Evolutionary conservation across 2,797 vertebrate genomes (phyloP).

Genomic region (Tolypeutes matacus): DNA sequence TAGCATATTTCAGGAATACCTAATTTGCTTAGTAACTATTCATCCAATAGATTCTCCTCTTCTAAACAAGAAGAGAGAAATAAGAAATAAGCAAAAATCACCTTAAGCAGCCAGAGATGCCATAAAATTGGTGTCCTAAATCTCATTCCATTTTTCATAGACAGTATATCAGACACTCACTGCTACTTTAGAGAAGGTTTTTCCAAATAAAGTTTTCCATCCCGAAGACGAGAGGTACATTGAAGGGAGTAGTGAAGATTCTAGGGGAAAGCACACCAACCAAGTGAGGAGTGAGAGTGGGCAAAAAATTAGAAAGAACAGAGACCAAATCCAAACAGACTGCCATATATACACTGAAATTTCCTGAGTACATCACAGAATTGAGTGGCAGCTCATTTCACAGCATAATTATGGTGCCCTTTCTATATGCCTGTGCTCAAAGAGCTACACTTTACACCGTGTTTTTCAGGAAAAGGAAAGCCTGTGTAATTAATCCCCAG

Average conservation of each 20-base stretch:
- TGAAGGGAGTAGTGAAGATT: not conserved
- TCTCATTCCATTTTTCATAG: not conserved
- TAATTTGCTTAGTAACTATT: not conserved
- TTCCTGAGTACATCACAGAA: slow-evolving; percentile 6
- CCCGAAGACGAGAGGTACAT: not conserved
- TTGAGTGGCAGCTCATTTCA: slow-evolving; percentile 45
- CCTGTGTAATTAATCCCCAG: not conserved
- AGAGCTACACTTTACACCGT: not conserved
- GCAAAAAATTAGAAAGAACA: not conserved
- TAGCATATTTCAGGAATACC: not conserved
- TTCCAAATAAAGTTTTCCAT: not conserved
- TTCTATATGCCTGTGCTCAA: not conserved
- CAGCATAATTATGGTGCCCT: slow-evolving; percentile 57
- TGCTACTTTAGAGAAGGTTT: not conserved
- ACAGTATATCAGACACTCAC: not conserved
- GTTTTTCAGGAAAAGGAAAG: slow-evolving; percentile 18
- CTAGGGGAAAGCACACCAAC: not conserved
- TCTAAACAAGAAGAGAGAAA: not conserved
- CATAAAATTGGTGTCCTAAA: not conserved
- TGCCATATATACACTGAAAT: not conserved
- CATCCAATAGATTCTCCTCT: not conserved
- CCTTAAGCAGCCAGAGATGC: not conserved
- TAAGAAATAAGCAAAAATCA: slow-evolving; percentile 11
- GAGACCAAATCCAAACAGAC: not conserved
- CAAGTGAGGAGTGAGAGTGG: not conserved